A percentile compares a stretch with the other conserved stretches of the same genome.
Conservation (phyloP, 2,113 vertebrate genomes). For the Anolis carolinensis region DNA sequence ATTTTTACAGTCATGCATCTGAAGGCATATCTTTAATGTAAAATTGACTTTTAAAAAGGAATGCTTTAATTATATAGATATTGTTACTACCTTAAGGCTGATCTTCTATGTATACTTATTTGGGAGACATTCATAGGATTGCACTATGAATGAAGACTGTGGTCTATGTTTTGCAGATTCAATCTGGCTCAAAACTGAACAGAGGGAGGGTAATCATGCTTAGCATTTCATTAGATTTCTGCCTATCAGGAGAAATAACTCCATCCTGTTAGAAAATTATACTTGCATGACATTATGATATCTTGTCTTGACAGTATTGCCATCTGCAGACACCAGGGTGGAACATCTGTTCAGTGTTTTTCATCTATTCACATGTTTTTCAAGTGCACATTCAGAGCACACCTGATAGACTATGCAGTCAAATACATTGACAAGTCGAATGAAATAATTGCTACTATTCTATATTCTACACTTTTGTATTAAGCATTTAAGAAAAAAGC, state of each 20-base stretch:
- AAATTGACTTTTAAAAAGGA: too few species aligned
- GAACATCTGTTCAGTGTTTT: conserved; percentile 51
- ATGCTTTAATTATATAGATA: background rate
- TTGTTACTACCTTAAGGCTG: background rate
- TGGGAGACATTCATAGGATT: background rate
- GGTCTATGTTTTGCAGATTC: background rate
- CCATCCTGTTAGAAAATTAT: conserved; percentile 30
- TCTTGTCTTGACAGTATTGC: conserved; percentile 38
- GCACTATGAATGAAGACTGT: background rate
- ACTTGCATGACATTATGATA: conserved; percentile 40
- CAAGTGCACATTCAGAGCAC: conserved; percentile 20
- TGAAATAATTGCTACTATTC: conserved; percentile 10
- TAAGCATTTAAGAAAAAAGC: conserved; percentile 15
- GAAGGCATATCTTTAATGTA: background rate
- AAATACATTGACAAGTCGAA: conserved; percentile 22
- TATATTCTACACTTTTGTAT: conserved; percentile 26
- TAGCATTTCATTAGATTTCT: background rate
- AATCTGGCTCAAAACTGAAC: background rate
- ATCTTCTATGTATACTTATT: background rate
- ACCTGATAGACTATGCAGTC: conserved; percentile 18
- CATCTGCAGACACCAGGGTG: conserved; percentile 54
- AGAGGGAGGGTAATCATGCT: background rate
- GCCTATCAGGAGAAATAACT: background rate
- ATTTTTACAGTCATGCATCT: background rate
- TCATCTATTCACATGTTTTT: conserved; percentile 38